A percentile compares a stretch with the other conserved stretches of the same genome.
Conservation (phyloP, 2,113 vertebrate genomes). For the Falcunculus frontatus region DNA sequence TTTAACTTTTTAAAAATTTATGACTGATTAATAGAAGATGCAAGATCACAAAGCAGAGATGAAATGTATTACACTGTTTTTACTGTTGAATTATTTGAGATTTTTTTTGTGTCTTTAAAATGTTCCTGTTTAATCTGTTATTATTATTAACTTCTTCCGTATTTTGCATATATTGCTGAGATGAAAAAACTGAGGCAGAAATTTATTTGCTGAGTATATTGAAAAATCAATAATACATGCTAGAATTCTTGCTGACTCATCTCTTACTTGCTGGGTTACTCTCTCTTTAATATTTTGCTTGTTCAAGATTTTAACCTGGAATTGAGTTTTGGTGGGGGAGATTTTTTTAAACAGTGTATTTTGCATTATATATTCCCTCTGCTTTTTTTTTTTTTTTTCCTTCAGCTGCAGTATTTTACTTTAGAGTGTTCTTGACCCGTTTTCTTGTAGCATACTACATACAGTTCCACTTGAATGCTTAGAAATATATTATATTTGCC, state of each 20-base stretch:
- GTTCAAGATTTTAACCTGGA: neutral
- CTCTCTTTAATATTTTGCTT: neutral
- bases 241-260: neutral
- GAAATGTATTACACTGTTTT: neutral
- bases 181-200: neutral
- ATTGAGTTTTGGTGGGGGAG: neutral
- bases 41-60: neutral
- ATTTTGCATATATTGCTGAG: neutral
- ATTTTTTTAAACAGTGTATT: neutral
- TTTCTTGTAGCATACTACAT: neutral
- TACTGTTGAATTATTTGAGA: neutral
- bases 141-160: neutral
- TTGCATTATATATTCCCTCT: neutral
- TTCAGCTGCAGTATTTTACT: neutral
- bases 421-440: neutral
- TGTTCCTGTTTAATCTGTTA: neutral
- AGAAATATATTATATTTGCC: conserved; percentile 19
- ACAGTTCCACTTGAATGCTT: conserved; percentile 38
- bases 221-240: neutral
- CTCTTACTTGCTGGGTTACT: neutral
- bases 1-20: neutral
- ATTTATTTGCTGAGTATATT: neutral
- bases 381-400: neutral
- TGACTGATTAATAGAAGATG: neutral
- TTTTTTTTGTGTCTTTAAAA: neutral